These are phyloP conservation scores for Zhuqinia jingwanae DNA, from an alignment of 2,888 invertebrate genomes.

Conservation along the genomic window DNA sequence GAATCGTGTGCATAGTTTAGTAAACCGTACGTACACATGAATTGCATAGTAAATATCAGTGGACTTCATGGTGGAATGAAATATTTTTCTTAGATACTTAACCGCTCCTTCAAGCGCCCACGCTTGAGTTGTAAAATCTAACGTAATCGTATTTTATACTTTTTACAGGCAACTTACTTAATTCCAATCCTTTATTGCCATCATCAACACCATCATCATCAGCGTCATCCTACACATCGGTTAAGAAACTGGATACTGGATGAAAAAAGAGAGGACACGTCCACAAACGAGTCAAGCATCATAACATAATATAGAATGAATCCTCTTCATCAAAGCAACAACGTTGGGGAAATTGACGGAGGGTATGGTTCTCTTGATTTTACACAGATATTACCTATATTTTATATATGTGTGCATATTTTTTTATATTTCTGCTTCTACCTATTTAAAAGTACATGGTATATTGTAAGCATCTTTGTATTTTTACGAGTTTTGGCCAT, in stretches of 20 bases:
- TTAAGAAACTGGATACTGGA: slow-evolving; percentile 38
- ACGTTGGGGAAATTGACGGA: slow-evolving; percentile 1
- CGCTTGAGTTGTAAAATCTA: slow-evolving; percentile 3
- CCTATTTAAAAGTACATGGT: not conserved
- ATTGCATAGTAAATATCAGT: too few relatives aligned
- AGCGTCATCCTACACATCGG: not conserved
- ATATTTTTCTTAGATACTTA: too few relatives aligned
- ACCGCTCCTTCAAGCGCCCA: slow-evolving; percentile 16
- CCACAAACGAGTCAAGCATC: not conserved
- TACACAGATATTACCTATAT: slow-evolving; percentile 23
- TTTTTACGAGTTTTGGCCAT: slow-evolving; percentile 47
- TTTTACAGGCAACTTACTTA: slow-evolving; percentile 46
- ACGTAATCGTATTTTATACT: slow-evolving; percentile 42
- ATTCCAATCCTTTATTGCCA: slow-evolving; percentile 29
- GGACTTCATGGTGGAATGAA: too few relatives aligned
- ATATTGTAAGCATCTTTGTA: not conserved
- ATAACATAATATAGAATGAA: not conserved
- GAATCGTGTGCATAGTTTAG: too few relatives aligned
- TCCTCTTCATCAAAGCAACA: slow-evolving; percentile 11
- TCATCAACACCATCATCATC: slow-evolving; percentile 29
- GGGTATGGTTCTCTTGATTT: slow-evolving; percentile 23
- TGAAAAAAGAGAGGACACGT: slow-evolving; percentile 1
- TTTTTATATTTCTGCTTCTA: slow-evolving; percentile 30
- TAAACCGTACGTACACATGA: too few relatives aligned
- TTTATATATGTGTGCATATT: slow-evolving; percentile 1